Evolutionary conservation across 2,113 vertebrate genomes (phyloP).

Genomic region (Glareola pratincola): DNA sequence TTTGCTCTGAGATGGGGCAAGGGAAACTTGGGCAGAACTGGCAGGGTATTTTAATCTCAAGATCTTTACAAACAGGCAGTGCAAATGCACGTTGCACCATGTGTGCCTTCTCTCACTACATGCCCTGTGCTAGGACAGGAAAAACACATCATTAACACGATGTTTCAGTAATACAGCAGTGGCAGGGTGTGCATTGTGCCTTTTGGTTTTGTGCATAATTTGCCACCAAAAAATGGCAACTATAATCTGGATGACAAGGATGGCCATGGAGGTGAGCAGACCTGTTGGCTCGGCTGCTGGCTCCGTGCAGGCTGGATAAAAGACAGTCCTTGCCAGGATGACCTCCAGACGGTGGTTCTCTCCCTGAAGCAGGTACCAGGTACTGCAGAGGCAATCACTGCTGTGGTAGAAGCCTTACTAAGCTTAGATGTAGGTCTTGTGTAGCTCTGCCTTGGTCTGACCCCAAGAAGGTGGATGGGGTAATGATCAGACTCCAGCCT

Average conservation of each 20-base stretch:
- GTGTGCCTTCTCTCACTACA: neutral
- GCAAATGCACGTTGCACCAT: accelerated
- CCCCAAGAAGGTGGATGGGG: neutral
- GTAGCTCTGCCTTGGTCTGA: neutral
- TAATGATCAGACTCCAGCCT: neutral
- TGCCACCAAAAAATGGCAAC: neutral
- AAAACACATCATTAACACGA: neutral
- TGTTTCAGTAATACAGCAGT: neutral
- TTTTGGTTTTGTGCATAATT: neutral
- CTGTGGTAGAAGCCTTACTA: neutral
- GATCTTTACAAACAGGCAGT: neutral
- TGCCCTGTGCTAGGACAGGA: neutral
- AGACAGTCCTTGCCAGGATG: neutral
- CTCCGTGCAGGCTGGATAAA: accelerated
- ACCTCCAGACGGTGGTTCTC: neutral
- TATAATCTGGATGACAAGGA: neutral
- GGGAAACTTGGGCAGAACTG: neutral
- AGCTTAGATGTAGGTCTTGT: neutral
- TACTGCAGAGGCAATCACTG: neutral
- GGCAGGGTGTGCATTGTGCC: neutral
- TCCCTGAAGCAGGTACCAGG: neutral
- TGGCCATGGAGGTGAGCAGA: neutral
- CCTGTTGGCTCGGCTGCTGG: neutral
- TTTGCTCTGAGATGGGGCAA: neutral
- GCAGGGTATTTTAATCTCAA: neutral